Evolutionary conservation across 2,113 vertebrate genomes (phyloP).

Genomic region (Gasterosteus aculeatus): DNA sequence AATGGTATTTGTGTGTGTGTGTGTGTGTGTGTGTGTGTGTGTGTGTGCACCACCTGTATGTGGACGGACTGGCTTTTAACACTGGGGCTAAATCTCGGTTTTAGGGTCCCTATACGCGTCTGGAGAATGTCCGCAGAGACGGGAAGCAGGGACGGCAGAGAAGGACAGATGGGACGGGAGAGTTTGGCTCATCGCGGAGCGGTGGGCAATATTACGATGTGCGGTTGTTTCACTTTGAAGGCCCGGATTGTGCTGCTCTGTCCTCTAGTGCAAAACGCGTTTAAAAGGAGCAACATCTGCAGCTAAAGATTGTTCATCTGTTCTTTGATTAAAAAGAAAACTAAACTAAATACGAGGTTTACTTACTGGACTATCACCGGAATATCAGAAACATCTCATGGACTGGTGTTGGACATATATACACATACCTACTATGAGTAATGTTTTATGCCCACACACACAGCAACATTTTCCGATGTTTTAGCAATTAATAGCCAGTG

Average conservation of each 20-base stretch:
- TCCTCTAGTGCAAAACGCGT: neutral
- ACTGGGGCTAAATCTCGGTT: slow-evolving; percentile 26
- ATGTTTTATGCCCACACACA: no score
- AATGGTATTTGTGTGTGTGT: slow-evolving; percentile 46
- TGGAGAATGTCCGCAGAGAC: slow-evolving; percentile 26
- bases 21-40: slow-evolving; percentile 16
- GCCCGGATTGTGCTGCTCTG: neutral
- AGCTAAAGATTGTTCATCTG: neutral
- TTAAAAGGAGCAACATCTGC: neutral
- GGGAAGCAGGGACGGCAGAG: slow-evolving; percentile 5
- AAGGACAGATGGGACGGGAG: slow-evolving; percentile 20
- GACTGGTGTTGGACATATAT: neutral
- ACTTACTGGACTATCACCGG: neutral
- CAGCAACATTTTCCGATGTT: neutral
- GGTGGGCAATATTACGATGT: neutral
- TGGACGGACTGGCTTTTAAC: slow-evolving; percentile 56
- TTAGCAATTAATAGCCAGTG: neutral
- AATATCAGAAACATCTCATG: neutral
- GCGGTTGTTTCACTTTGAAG: neutral
- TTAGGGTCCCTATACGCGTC: slow-evolving; percentile 23
- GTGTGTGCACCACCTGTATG: slow-evolving; percentile 27
- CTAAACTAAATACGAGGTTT: neutral
- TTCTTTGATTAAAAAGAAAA: neutral
- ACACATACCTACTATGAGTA: neutral
- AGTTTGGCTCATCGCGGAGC: neutral